Evolutionary conservation across 2,797 vertebrate species (phyloP), one percentile per base, ranked within the genome.

Genomic region (Pipistrellus kuhlii): DNA sequence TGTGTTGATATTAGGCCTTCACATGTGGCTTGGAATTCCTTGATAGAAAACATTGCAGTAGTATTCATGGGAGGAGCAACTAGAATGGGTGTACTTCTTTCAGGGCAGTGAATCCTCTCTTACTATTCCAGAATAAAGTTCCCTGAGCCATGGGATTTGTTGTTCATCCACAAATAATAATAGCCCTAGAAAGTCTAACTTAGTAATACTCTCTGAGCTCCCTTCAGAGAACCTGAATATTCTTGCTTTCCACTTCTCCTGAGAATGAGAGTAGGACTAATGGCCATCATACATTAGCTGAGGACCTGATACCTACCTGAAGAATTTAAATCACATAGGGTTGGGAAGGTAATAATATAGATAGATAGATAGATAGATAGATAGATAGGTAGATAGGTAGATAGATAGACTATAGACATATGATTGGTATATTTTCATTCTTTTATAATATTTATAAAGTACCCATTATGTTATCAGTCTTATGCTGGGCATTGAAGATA

Each of bases 361-460:
- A 57, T 23, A 57, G 55, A 57, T 11, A 57, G 21, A 25, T 57
- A 57, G 55, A 25, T 59, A 76, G 57, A 80, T 30, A 85, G 76
- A 51, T 32, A 66, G 1, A 59, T 5, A 76, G 57, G 75, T 30
- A 85, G 76, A 51, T 32, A 66, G 1, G 51, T 5, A 68, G 30
- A 92, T 2, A 75, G 25, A 23, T 71, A 89, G 77, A 41, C 23
- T 48, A 64, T 6, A 85, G 44, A 57, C 62, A 77, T 25, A 38
- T 23, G 41, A 85, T 21, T 73, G 35, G 4, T 62, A 27, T 35
- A 80, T 35, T 72, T 78, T 75, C 41, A 66, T 23, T 57, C 12
- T 84, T 95, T 96, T 94, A 93, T n/a, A n/a, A n/a, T n/a, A n/a
- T 95, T 93, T 78, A 66, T 44, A 82, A 93, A 55, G 21, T 44